Percentiles rank a stretch among this genome's conserved stretches.
phyloP scores from a whole-genome alignment of 2,888 invertebrate genomes.

The Tetanocera ferruginea region DNA sequence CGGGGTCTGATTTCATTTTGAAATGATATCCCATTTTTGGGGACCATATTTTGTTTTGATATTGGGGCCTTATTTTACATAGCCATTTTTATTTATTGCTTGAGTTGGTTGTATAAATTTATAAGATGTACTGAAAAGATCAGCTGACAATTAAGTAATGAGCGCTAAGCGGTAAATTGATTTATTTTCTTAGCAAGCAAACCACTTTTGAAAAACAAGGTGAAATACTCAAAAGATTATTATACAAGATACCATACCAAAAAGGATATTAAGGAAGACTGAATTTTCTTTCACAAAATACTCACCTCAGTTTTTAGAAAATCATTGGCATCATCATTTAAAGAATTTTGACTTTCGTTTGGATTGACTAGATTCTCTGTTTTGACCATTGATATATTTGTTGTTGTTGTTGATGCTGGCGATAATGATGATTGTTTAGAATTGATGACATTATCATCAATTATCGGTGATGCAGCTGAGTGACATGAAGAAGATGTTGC shows the following conservation, averaged over 20 bases:
- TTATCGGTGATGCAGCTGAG: constrained; percentile 62
- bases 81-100: too few relatives aligned
- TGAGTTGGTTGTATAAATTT: too few relatives aligned
- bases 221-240: neutral
- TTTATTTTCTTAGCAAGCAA: too few relatives aligned
- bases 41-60: too few relatives aligned
- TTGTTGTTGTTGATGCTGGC: constrained; percentile 53
- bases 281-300: neutral
- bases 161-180: too few relatives aligned
- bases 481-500: constrained; percentile 63
- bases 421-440: constrained; percentile 69
- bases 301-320: constrained; percentile 44
- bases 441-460: constrained; percentile 71
- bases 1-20: too few relatives aligned
- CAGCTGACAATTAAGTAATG: too few relatives aligned
- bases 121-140: too few relatives aligned
- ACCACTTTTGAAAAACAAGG: too few relatives aligned
- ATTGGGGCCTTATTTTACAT: too few relatives aligned
- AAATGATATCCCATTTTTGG: too few relatives aligned
- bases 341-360: constrained; percentile 24
- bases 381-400: constrained; percentile 48
- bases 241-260: neutral
- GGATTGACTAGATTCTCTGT: constrained; percentile 41
- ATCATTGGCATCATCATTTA: constrained; percentile 27
- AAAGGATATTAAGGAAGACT: neutral